These are phyloP conservation scores for Ommatoiulus sabulosus DNA, from an alignment of 2,888 invertebrate species.

Conservation along the genomic window DNA sequence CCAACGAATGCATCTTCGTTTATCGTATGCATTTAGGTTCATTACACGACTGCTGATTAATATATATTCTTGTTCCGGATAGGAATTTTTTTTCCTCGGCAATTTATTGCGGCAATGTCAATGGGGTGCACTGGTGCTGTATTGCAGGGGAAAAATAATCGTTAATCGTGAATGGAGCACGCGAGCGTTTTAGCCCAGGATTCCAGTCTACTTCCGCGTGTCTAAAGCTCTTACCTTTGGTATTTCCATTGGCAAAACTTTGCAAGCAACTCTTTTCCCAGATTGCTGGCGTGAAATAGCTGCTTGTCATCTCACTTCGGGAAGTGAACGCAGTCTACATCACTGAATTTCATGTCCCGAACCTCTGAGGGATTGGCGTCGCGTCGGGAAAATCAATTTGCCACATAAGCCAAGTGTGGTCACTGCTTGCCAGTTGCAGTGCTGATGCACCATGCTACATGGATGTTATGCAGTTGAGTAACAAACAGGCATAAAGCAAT, in stretches of 20 bases:
- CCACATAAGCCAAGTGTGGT: too few relatives aligned
- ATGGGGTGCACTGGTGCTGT: not conserved
- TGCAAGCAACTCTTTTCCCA: not conserved
- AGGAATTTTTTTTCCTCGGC: not conserved
- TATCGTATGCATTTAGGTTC: not conserved
- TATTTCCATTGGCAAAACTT: not conserved
- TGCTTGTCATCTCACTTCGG: not conserved
- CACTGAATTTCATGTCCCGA: not conserved
- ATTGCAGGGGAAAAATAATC: constrained; percentile 25
- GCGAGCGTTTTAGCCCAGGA: not conserved
- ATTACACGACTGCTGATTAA: constrained; percentile 16
- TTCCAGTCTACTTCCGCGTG: not conserved
- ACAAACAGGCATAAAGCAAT: too few relatives aligned
- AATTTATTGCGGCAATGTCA: constrained; percentile 45
- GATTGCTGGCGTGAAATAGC: not conserved
- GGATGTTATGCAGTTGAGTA: too few relatives aligned
- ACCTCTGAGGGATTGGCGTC: not conserved
- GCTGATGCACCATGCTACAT: too few relatives aligned
- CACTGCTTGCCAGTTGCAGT: too few relatives aligned
- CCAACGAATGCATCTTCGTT: not conserved
- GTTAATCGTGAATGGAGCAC: constrained; percentile 38
- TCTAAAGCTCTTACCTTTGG: not conserved
- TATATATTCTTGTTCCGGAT: not conserved
- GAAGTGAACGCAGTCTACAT: not conserved
- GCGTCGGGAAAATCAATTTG: too few relatives aligned